Conservation (phyloP, 2,888 invertebrate species). For the Pherbina coryleti region DNA sequence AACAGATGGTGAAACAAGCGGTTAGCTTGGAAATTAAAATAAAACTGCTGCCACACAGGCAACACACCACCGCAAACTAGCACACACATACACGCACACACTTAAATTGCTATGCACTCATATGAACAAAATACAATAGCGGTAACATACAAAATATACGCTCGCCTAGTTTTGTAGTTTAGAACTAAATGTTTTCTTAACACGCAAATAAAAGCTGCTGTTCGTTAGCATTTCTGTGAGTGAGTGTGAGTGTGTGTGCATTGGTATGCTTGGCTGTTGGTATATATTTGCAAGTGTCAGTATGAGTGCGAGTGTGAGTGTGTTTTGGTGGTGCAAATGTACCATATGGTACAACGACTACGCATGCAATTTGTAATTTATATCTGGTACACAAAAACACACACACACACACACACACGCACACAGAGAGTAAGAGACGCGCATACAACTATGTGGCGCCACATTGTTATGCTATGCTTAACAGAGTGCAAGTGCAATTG, state of each 20-base stretch:
- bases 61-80: neutral
- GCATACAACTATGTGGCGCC: neutral
- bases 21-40: constrained; percentile 9
- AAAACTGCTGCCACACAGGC: neutral
- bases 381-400: neutral
- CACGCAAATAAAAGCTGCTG: constrained; percentile 14
- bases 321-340: neutral
- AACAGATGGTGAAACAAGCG: constrained; percentile 17
- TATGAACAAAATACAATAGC: neutral
- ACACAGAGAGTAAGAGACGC: too few relatives aligned
- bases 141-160: neutral
- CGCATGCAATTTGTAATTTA: constrained; percentile 20
- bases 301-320: neutral
- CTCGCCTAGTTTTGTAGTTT: constrained; percentile 11
- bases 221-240: neutral
- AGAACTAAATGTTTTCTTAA: constrained; percentile 30
- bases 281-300: neutral
- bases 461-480: constrained; percentile 12
- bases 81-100: neutral
- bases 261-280: neutral
- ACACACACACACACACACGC: neutral
- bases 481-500: constrained; percentile 8
- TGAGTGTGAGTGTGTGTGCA: neutral
- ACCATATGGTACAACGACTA: constrained; percentile 19
- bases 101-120: neutral